These are phyloP conservation scores for Lasioglossum leucozonium DNA, from an alignment of 2,888 invertebrate genomes.

Conservation along the genomic window DNA sequence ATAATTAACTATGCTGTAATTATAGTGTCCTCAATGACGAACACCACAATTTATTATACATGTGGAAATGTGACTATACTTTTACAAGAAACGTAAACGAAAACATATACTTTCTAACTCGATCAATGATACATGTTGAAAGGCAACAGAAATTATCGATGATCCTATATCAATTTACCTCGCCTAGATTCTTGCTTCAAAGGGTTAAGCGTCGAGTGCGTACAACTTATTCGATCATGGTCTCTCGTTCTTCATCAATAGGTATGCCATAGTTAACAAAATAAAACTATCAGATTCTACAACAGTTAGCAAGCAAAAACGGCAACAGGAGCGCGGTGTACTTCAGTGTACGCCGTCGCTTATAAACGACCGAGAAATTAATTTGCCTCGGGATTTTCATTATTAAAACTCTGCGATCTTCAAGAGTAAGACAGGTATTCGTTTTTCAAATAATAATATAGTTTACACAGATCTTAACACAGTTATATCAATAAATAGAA, in stretches of 20 bases:
- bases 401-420: not conserved
- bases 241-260: constrained; percentile 43
- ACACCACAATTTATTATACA: constrained; percentile 22
- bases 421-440: not conserved
- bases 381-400: constrained; percentile 34
- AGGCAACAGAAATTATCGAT: constrained; percentile 6
- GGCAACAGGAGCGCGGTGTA: constrained; percentile 63
- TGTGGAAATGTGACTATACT: constrained; percentile 6
- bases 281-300: constrained; percentile 82
- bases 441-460: not conserved
- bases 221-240: constrained; percentile 32
- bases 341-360: constrained; percentile 43
- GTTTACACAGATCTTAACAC: not conserved
- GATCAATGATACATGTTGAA: constrained; percentile 16
- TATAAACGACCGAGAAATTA: constrained; percentile 59
- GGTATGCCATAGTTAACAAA: constrained; percentile 75
- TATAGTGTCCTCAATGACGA: not conserved
- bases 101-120: constrained; percentile 8
- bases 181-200: constrained; percentile 56
- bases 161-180: constrained; percentile 11
- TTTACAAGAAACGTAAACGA: constrained; percentile 22
- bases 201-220: constrained; percentile 56
- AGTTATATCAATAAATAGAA: not conserved
- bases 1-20: constrained; percentile 20
- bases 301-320: constrained; percentile 83